Evolutionary conservation across 2,797 vertebrate species (phyloP).

Genomic region (Parambassis ranga): DNA sequence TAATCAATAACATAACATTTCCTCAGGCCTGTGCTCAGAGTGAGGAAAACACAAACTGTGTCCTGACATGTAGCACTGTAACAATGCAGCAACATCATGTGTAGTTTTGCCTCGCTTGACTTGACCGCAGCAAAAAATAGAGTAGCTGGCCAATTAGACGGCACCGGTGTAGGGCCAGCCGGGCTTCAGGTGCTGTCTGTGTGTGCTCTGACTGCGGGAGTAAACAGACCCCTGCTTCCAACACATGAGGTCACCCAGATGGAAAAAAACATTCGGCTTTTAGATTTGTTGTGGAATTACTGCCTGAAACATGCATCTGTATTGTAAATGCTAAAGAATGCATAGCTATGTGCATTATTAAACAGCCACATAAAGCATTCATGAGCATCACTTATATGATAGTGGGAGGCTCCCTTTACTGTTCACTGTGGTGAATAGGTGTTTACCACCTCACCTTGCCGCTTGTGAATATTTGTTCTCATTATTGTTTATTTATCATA

Average conservation of each 20-base stretch:
- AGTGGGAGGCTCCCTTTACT: slow-evolving; percentile 23
- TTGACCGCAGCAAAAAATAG: background rate
- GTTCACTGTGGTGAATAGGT: slow-evolving; percentile 21
- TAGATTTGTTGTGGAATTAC: slow-evolving; percentile 23
- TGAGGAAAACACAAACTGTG: no score
- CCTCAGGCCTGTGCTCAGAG: no score
- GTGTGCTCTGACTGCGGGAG: background rate
- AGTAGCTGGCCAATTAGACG: background rate
- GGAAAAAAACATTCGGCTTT: slow-evolving; percentile 21
- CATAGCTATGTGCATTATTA: slow-evolving; percentile 61
- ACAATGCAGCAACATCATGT: no score
- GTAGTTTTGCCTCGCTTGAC: background rate
- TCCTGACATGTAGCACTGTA: no score
- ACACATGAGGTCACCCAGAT: slow-evolving; percentile 34
- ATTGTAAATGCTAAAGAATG: slow-evolving; percentile 55
- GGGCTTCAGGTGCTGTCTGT: background rate
- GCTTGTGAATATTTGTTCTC: slow-evolving; percentile 1
- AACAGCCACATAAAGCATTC: slow-evolving; percentile 50
- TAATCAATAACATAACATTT: no score
- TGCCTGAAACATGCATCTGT: slow-evolving; percentile 33
- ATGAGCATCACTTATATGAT: slow-evolving; percentile 41
- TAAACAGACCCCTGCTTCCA: slow-evolving; percentile 14
- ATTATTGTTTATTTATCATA: no score
- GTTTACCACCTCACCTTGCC: slow-evolving; percentile 15
- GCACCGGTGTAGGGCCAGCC: background rate